A percentile compares a stretch with the other conserved stretches of the same genome.
These are phyloP conservation scores for Melozone crissalis DNA, from an alignment of 2,113 vertebrate species.

Conservation along the genomic window DNA sequence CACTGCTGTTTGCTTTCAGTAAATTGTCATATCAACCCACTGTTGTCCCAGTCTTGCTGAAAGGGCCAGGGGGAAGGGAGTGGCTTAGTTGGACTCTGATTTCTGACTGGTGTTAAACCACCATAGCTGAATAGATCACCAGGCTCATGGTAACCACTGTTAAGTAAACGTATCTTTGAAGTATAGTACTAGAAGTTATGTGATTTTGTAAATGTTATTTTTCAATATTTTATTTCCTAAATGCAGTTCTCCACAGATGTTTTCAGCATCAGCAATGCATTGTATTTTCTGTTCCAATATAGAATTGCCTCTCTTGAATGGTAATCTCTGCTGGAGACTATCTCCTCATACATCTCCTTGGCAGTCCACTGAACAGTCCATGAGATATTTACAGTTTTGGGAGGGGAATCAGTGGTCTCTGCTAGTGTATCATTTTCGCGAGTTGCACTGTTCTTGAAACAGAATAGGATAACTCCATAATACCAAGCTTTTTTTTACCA, in stretches of 20 bases:
- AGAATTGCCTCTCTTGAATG: neutral
- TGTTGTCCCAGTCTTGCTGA: neutral
- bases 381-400: neutral
- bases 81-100: neutral
- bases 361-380: neutral
- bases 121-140: neutral
- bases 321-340: neutral
- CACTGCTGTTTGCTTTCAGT: neutral
- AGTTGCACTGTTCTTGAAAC: neutral
- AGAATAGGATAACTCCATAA: neutral
- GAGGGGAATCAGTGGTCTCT: neutral
- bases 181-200: neutral
- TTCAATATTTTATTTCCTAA: neutral
- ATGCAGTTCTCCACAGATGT: neutral
- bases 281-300: neutral
- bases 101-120: neutral
- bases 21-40: accelerated
- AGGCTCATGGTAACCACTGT: neutral
- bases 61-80: neutral
- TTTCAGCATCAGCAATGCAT: neutral
- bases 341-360: neutral
- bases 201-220: neutral
- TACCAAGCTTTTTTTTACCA: neutral
- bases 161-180: neutral
- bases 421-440: neutral